Conservation (phyloP, 2,113 vertebrate genomes). For the Talpa occidentalis region DNA sequence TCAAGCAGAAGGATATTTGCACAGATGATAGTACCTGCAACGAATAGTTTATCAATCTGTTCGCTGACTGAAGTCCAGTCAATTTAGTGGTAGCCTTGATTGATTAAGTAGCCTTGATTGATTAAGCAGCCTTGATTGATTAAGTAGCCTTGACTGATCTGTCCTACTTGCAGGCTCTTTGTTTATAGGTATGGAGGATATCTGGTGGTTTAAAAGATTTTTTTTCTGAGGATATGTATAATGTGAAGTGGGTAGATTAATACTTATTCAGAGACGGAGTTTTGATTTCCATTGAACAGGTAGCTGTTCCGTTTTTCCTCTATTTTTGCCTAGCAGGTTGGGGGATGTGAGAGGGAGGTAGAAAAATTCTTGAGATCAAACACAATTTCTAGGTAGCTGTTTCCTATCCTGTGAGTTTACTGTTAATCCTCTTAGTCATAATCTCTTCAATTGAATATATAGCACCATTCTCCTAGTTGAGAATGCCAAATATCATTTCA, state of each 20-base stretch:
- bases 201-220: slow-evolving; percentile 15
- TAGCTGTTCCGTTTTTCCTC: slow-evolving; percentile 36
- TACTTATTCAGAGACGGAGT: slow-evolving; percentile 9
- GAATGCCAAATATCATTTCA: slow-evolving; percentile 70
- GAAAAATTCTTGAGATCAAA: slow-evolving; percentile 55
- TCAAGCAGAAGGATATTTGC: slow-evolving; percentile 18
- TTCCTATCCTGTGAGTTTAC: slow-evolving; percentile 54
- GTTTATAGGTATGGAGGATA: neutral
- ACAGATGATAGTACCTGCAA: neutral
- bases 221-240: slow-evolving; percentile 31
- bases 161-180: neutral
- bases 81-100: neutral
- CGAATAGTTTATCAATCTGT: neutral
- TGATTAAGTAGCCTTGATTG: neutral
- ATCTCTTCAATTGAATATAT: slow-evolving; percentile 66
- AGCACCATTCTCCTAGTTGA: slow-evolving; percentile 57
- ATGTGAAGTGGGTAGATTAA: neutral
- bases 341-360: slow-evolving; percentile 25
- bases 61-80: neutral
- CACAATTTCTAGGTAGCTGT: slow-evolving; percentile 62
- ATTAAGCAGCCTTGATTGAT: neutral
- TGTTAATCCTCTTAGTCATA: slow-evolving; percentile 70
- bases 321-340: slow-evolving; percentile 32
- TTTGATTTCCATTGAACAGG: neutral
- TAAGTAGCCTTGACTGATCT: neutral